These are phyloP conservation scores for Drosophila fuyamai DNA, from an alignment of 1,140 invertebrate species.

Conservation along the genomic window DNA sequence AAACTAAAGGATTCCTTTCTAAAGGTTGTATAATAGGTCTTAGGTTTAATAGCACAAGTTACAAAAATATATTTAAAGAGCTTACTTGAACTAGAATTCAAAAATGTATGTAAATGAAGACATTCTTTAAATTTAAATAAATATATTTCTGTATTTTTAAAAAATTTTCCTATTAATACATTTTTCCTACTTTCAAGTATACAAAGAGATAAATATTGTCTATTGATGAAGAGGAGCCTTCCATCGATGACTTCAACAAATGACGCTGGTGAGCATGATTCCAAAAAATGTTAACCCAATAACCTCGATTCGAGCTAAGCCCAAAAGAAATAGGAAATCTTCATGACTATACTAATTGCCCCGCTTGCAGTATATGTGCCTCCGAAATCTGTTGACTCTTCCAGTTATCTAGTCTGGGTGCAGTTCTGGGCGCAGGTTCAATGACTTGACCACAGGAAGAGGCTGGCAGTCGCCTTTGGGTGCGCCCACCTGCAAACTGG, in stretches of 20 bases:
- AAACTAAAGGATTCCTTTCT: not conserved
- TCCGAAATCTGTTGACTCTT: constrained; percentile 43
- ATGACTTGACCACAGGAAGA: constrained; percentile 72
- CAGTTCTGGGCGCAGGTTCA: constrained; percentile 55
- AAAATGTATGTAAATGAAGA: too few relatives aligned
- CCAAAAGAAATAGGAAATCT: constrained; percentile 52
- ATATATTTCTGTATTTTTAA: not conserved
- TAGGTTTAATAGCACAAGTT: too few relatives aligned
- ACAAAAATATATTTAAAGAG: too few relatives aligned
- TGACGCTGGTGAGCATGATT: not conserved
- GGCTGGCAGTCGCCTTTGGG: constrained; percentile 13
- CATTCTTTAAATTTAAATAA: too few relatives aligned
- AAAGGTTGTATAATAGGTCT: not conserved
- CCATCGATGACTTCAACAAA: not conserved
- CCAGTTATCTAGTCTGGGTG: constrained; percentile 34
- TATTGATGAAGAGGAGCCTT: not conserved
- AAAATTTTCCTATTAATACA: not conserved
- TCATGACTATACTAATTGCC: constrained; percentile 60
- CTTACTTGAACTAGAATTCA: too few relatives aligned
- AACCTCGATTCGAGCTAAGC: constrained; percentile 45
- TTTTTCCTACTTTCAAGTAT: not conserved
- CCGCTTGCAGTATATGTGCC: constrained; percentile 22
- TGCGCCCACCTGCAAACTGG: constrained; percentile 56
- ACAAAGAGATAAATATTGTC: not conserved
- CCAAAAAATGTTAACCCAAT: constrained; percentile 54